These are phyloP conservation scores for Phalacrocorax pelagicus DNA, from an alignment of 2,113 vertebrate genomes.

Conservation along the genomic window DNA sequence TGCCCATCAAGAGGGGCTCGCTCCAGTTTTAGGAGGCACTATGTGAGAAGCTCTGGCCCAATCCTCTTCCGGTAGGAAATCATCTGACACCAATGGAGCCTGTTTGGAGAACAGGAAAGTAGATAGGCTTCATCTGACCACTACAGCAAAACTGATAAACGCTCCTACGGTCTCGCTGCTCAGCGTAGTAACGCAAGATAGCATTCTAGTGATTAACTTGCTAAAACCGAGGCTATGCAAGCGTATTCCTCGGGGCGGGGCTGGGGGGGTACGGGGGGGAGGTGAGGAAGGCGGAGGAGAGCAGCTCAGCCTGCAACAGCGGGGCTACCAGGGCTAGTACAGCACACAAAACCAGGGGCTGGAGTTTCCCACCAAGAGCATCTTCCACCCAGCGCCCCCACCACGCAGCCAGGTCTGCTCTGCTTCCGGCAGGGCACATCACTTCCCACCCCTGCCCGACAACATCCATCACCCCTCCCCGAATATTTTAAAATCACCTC, in stretches of 20 bases:
- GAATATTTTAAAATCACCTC: neutral
- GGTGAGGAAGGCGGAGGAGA: neutral
- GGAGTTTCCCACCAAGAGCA: conserved; percentile 23
- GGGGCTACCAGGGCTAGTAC: conserved; percentile 16
- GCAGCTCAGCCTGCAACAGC: conserved; percentile 11
- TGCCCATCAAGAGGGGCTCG: conserved; percentile 25
- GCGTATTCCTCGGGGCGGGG: conserved; percentile 23
- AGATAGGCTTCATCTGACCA: conserved; percentile 47
- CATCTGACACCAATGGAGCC: conserved; percentile 68
- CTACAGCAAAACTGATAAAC: conserved; percentile 15
- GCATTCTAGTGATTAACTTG: conserved; percentile 27
- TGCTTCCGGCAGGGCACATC: neutral
- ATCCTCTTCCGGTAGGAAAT: conserved; percentile 63
- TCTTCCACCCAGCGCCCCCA: neutral
- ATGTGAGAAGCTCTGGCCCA: conserved; percentile 67
- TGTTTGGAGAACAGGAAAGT: conserved; percentile 66
- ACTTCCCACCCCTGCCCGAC: neutral
- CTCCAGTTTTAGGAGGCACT: conserved; percentile 47
- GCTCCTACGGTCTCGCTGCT: conserved; percentile 7
- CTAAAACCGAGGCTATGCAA: conserved; percentile 9
- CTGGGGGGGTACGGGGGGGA: neutral
- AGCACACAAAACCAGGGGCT: conserved; percentile 31
- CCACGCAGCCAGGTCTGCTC: neutral
- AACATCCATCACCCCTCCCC: neutral
- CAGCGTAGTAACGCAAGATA: neutral